Evolutionary conservation across 2,888 invertebrate species (phyloP).

Genomic region (Melanostoma scalare): DNA sequence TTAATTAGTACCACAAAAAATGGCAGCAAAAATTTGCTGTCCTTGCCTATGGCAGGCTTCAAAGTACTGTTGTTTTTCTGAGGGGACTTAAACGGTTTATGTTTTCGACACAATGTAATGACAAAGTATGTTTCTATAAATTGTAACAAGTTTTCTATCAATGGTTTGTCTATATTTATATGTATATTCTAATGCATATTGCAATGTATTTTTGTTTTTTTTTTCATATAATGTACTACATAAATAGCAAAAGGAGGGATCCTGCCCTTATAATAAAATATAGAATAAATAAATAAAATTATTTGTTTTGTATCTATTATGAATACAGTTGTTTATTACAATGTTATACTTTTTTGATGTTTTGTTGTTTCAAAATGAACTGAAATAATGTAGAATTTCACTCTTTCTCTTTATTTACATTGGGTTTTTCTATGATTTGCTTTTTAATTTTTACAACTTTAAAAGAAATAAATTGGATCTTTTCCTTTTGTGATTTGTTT

Average conservation of each 20-base stretch:
- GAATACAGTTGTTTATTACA: conserved; percentile 31
- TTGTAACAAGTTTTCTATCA: conserved; percentile 63
- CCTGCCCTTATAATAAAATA: conserved; percentile 73
- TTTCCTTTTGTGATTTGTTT: conserved; percentile 44
- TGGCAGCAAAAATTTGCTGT: conserved; percentile 45
- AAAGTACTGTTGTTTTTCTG: conserved; percentile 48
- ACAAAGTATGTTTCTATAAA: conserved; percentile 54
- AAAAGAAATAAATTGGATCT: conserved; percentile 58
- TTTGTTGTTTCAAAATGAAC: conserved; percentile 77
- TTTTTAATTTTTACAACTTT: conserved; percentile 65
- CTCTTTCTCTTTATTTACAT: conserved; percentile 73
- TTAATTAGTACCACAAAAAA: conserved; percentile 62
- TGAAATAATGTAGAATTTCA: conserved; percentile 65
- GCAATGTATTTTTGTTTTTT: conserved; percentile 39
- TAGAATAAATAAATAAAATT: conserved; percentile 73
- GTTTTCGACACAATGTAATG: conserved; percentile 51
- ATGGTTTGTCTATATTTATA: conserved; percentile 56
- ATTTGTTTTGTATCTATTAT: conserved; percentile 60
- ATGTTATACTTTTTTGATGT: conserved; percentile 77
- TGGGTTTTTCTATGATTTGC: conserved; percentile 49
- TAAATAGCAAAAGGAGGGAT: conserved; percentile 73
- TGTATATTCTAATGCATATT: conserved; percentile 69
- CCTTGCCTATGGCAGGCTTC: conserved; percentile 54
- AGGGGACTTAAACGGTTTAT: conserved; percentile 42
- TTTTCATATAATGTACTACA: conserved; percentile 67